Conservation (phyloP, 2,113 vertebrate genomes). For the Ctenodactylus gundi region DNA sequence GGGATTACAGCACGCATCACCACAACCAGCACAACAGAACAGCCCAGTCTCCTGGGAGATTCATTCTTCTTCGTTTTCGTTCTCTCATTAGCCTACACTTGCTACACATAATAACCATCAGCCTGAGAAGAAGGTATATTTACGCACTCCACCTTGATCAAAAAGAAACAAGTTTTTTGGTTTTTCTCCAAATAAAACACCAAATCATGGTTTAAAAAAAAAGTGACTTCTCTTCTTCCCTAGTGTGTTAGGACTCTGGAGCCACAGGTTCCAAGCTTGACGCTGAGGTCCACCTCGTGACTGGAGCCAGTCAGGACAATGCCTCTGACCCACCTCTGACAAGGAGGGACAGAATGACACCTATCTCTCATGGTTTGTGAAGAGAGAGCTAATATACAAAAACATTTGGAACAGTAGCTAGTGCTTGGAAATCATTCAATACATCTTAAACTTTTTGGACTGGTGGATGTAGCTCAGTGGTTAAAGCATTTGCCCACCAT, state of each 20-base stretch:
- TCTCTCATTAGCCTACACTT: too few species aligned
- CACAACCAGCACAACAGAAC: background rate
- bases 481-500: too few species aligned
- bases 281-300: background rate
- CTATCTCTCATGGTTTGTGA: background rate
- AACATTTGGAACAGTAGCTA: background rate
- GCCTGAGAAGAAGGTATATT: too few species aligned
- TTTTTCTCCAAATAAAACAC: background rate
- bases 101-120: too few species aligned
- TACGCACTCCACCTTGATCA: too few species aligned
- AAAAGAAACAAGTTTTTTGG: background rate
- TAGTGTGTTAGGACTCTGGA: background rate
- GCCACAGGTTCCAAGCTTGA: background rate
- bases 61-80: too few species aligned
- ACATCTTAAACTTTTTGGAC: too few species aligned
- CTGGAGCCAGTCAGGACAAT: background rate
- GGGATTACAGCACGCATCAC: background rate
- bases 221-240: background rate
- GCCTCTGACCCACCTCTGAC: background rate
- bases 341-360: background rate
- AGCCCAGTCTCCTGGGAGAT: too few species aligned
- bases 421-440: background rate
- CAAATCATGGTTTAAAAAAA: background rate
- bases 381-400: background rate
- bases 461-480: too few species aligned